These are phyloP conservation scores for Lanius ludovicianus DNA, from an alignment of 2,113 vertebrate species.

Conservation along the genomic window DNA sequence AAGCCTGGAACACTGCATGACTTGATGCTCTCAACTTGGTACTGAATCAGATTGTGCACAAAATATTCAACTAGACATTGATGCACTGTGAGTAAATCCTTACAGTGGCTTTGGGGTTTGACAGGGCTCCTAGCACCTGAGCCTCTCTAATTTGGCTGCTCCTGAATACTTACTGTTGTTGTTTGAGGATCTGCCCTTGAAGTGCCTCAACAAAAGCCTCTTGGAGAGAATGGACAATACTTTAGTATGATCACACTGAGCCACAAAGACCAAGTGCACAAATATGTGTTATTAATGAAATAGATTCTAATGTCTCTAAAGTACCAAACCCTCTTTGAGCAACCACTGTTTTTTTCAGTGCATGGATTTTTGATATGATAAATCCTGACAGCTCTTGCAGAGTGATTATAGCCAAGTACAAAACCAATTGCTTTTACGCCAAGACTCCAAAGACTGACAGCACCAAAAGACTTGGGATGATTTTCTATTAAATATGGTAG, in stretches of 20 bases:
- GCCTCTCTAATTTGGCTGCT: background rate
- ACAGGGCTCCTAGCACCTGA: background rate
- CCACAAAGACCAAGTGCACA: background rate
- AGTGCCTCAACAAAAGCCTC: background rate
- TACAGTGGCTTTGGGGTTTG: background rate
- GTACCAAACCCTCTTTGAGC: background rate
- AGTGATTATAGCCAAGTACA: background rate
- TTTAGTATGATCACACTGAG: background rate
- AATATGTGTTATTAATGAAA: background rate
- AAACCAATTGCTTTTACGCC: constrained; percentile 18
- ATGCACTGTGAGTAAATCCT: background rate
- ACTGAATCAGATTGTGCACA: background rate
- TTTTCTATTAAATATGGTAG: background rate
- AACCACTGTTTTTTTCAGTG: background rate
- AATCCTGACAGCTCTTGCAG: constrained; percentile 43
- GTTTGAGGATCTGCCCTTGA: background rate
- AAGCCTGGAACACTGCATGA: background rate
- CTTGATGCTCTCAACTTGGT: background rate
- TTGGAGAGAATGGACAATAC: background rate
- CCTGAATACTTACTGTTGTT: background rate
- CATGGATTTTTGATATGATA: background rate
- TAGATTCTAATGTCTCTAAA: background rate
- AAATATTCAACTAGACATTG: background rate
- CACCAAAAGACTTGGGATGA: background rate
- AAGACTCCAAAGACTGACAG: background rate